Evolutionary conservation across 2,113 vertebrate species (phyloP), one percentile per base, ranked within the genome.

Genomic region (Ellobius talpinus): DNA sequence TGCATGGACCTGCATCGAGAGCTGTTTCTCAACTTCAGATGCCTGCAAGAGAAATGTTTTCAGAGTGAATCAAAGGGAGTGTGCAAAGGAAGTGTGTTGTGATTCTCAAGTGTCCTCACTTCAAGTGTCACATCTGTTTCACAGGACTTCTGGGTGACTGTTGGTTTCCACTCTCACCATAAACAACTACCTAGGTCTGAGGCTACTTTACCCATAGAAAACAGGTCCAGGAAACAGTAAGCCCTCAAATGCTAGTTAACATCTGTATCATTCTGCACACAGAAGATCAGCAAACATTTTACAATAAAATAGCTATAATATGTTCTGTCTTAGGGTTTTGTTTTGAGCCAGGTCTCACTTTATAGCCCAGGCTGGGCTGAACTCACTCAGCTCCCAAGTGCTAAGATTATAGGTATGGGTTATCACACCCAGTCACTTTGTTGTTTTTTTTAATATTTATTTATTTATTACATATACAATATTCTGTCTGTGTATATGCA

Each of bases 1-100:
- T 26, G 99, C 99, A 90, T 99, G 99, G 96, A 99, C 99, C 98
- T 99, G 99, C 99, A 99, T 98, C 97, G 99, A 99, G 98, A 99
- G 99, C 97, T 99, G 99, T 97, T 98, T 99, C 98, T 99, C 99
- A 97, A 99, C 99, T 97, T 99, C 99, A 0, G 99, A 99, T 0
- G 99, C 99, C 99, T 99, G 98, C 39, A 98, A 94, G 24, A 98
- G 58, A 98, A 47, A 94, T 7, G 81, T 90, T 45, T 90, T 72
- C 90, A 82, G 76, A 23, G 9, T 93, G 85, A 93, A 23, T 3
- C 52, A 1, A 5, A 52, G 91, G 10, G 68, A 16, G 1, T 78
- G 23, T 36, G 19, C 76, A 55, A 29, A 55, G 31, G 23, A 21
- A 45, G 6, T 21, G 50, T 3, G 17, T 47, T 85, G 33, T 33